Evolutionary conservation across 2,113 vertebrate species (phyloP).

Genomic region (Castor canadensis): DNA sequence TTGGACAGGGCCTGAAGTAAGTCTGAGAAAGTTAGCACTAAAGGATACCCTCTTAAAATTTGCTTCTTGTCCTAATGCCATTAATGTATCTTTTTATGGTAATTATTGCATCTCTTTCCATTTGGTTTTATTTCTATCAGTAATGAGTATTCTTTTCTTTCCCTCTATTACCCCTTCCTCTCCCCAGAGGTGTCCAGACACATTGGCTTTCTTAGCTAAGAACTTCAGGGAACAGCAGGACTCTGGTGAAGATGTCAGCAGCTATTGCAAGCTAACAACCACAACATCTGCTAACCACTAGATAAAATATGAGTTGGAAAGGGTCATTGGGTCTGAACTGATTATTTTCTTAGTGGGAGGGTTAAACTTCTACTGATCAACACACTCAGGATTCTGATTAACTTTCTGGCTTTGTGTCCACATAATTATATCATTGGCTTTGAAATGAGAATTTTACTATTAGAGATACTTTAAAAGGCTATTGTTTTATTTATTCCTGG

Average conservation of each 20-base stretch:
- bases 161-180: neutral
- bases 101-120: neutral
- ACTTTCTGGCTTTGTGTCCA: conserved; percentile 27
- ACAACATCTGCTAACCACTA: conserved; percentile 14
- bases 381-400: conserved; percentile 15
- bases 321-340: neutral
- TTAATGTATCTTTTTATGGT: neutral
- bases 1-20: conserved; percentile 50
- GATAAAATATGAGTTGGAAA: conserved; percentile 41
- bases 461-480: neutral
- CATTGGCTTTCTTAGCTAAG: neutral
- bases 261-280: neutral
- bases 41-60: neutral
- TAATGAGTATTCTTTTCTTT: neutral
- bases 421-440: conserved; percentile 11
- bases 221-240: neutral
- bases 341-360: conserved; percentile 50
- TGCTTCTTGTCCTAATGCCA: neutral
- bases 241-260: neutral
- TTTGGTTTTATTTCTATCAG: neutral
- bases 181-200: neutral
- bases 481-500: neutral
- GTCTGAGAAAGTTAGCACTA: conserved; percentile 26
- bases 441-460: conserved; percentile 34
- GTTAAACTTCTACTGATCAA: conserved; percentile 35